These are phyloP conservation scores for Pollenia angustigena DNA, from an alignment of 2,888 invertebrate genomes.

Conservation along the genomic window DNA sequence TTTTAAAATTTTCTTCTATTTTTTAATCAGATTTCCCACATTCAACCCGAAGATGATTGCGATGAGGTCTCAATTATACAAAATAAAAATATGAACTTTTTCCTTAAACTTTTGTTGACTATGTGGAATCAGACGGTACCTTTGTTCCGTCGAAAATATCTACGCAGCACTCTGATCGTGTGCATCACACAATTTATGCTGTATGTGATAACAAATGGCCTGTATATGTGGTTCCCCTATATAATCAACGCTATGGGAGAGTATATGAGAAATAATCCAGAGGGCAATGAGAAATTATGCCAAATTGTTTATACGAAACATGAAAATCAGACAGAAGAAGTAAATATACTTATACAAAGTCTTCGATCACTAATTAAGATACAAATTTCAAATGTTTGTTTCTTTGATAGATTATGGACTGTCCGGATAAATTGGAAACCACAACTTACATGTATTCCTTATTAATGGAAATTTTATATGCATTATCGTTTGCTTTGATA, in stretches of 20 bases:
- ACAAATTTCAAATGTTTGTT: too few relatives aligned
- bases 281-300: constrained; percentile 77
- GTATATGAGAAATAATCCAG: constrained; percentile 77
- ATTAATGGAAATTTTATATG: constrained; percentile 78
- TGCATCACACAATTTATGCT: constrained; percentile 81
- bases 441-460: constrained; percentile 78
- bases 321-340: constrained; percentile 52
- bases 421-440: constrained; percentile 77
- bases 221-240: constrained; percentile 83
- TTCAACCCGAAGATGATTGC: constrained; percentile 75
- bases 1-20: not conserved
- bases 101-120: constrained; percentile 74
- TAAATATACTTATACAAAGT: not conserved
- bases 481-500: constrained; percentile 78
- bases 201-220: constrained; percentile 79
- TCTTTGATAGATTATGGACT: constrained; percentile 73
- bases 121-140: constrained; percentile 82
- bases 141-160: constrained; percentile 78
- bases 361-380: too few relatives aligned
- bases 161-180: constrained; percentile 78
- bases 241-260: constrained; percentile 80
- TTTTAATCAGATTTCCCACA: constrained; percentile 73
- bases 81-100: constrained; percentile 73
- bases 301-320: constrained; percentile 77
- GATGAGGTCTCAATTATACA: constrained; percentile 50